A percentile compares a stretch with the other conserved stretches of the same genome.
Conservation (phyloP, 2,888 invertebrate genomes). For the Mythimna impura region DNA sequence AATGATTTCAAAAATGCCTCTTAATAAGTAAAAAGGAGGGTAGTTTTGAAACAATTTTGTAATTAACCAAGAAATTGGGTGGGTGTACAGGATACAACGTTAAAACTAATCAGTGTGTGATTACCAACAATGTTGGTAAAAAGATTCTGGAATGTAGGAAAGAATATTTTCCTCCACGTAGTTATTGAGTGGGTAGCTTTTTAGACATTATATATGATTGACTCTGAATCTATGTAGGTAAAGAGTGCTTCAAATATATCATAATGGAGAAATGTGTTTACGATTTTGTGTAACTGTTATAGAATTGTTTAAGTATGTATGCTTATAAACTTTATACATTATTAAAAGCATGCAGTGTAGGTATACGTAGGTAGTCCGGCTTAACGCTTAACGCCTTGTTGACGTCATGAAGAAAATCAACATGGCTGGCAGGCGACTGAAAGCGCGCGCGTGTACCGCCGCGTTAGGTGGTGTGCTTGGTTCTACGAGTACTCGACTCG, state of each 20-base stretch:
- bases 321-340: constrained; percentile 13
- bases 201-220: neutral
- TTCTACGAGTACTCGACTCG: constrained; percentile 76
- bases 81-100: neutral
- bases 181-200: too few relatives aligned
- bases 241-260: neutral
- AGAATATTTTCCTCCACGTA: neutral
- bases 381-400: constrained; percentile 64
- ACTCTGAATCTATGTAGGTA: neutral
- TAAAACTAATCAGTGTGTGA: too few relatives aligned
- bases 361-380: constrained; percentile 12
- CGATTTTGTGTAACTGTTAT: constrained; percentile 6
- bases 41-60: neutral
- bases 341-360: constrained; percentile 12
- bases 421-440: constrained; percentile 81
- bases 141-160: neutral
- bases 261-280: neutral
- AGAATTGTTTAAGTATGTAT: constrained; percentile 10
- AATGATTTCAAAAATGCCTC: neutral
- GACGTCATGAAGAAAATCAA: constrained; percentile 84
- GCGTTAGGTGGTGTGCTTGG: constrained; percentile 74
- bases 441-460: constrained; percentile 80
- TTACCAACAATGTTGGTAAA: neutral
- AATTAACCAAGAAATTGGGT: neutral
- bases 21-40: neutral